phyloP scores from a whole-genome alignment of 2,113 vertebrate genomes.

The Gila orcuttii region DNA sequence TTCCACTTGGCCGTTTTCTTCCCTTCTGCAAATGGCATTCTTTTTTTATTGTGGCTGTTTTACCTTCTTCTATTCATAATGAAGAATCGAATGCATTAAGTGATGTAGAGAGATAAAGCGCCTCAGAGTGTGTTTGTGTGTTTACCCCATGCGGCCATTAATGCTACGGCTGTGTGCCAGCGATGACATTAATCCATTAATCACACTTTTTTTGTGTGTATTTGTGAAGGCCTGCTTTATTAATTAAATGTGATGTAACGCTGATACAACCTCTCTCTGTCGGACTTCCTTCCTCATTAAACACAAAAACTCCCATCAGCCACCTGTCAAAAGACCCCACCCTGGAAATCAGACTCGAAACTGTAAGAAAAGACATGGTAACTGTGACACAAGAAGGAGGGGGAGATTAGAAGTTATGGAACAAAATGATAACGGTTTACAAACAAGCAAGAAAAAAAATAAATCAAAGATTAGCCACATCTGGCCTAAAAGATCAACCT shows the following conservation, averaged over 20 bases:
- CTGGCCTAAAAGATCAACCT: constrained; percentile 31
- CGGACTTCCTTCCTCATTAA: constrained; percentile 61
- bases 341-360: constrained; percentile 44
- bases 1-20: constrained; percentile 25
- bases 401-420: not conserved
- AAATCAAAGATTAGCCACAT: constrained; percentile 17
- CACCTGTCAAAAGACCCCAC: constrained; percentile 46
- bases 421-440: not conserved
- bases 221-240: constrained; percentile 69
- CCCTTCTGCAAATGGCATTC: not conserved
- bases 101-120: constrained; percentile 34
- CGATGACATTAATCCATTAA: constrained; percentile 73
- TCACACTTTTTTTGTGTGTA: constrained; percentile 60
- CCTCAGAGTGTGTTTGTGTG: constrained; percentile 40
- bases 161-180: constrained; percentile 58
- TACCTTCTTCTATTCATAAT: constrained; percentile 33
- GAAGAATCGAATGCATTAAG: constrained; percentile 26
- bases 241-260: constrained; percentile 67
- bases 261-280: constrained; percentile 59
- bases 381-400: not conserved
- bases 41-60: constrained; percentile 29
- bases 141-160: constrained; percentile 42
- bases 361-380: constrained; percentile 27
- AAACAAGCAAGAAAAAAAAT: not conserved
- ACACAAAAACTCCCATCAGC: constrained; percentile 50